phyloP scores from a whole-genome alignment of 2,888 invertebrate species.

The Carpatolechia fugitivella region DNA sequence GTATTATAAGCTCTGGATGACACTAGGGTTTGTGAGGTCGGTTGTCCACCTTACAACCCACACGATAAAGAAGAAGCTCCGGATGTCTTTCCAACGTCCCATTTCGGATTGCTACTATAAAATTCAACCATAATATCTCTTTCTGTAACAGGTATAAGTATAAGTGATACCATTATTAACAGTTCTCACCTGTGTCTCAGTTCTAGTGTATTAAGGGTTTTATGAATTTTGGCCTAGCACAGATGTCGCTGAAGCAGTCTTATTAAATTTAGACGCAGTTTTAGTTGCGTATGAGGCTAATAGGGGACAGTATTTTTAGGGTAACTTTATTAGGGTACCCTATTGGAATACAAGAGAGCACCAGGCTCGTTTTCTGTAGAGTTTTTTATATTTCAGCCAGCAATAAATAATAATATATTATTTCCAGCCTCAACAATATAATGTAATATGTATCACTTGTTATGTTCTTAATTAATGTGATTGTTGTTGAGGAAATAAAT shows the following conservation, averaged over 20 bases:
- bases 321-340: constrained; percentile 21
- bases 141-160: neutral
- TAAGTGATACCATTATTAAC: neutral
- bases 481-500: too few relatives aligned
- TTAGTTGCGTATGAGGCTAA: constrained; percentile 25
- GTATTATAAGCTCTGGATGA: too few relatives aligned
- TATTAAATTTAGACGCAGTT: constrained; percentile 35
- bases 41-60: too few relatives aligned
- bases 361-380: neutral
- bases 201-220: constrained; percentile 29
- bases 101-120: too few relatives aligned
- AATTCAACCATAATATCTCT: too few relatives aligned
- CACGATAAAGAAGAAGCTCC: too few relatives aligned
- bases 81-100: too few relatives aligned
- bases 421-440: too few relatives aligned
- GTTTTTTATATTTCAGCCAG: neutral
- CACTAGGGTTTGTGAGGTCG: too few relatives aligned
- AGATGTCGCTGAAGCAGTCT: constrained; percentile 21
- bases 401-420: too few relatives aligned
- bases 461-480: too few relatives aligned
- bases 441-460: too few relatives aligned
- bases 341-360: constrained; percentile 16
- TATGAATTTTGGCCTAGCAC: constrained; percentile 31
- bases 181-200: neutral
- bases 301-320: constrained; percentile 21